phyloP scores from a whole-genome alignment of 2,113 vertebrate species.

The Coptodon bakossiorum region DNA sequence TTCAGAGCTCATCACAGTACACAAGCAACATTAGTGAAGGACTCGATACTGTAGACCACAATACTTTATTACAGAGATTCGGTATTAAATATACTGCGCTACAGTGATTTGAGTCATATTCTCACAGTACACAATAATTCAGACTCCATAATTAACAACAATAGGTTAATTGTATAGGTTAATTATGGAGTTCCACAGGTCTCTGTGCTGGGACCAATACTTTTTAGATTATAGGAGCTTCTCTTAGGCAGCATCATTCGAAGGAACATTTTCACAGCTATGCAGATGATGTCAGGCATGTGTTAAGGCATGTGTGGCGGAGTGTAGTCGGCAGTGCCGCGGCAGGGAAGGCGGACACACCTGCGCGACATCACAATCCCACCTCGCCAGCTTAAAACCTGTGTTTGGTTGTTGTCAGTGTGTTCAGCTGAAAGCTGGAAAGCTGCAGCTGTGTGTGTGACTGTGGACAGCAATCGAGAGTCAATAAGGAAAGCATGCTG shows the following conservation, averaged over 20 bases:
- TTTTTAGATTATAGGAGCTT: not conserved
- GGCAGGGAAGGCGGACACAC: not conserved
- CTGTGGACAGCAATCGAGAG: not conserved
- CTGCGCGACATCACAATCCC: not conserved
- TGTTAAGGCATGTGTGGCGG: not conserved
- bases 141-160: not conserved
- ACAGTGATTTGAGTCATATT: not conserved
- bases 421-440: not conserved
- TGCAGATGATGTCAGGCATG: not conserved
- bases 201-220: not conserved
- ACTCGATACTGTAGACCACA: not conserved
- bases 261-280: not conserved
- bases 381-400: not conserved
- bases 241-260: not conserved
- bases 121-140: not conserved
- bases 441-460: not conserved
- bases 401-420: not conserved
- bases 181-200: not conserved
- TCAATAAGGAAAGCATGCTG: not conserved
- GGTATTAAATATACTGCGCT: not conserved
- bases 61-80: not conserved
- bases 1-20: not conserved
- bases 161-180: not conserved
- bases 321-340: not conserved
- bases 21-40: not conserved